These are phyloP conservation scores for Latheticus oryzae DNA, from an alignment of 2,888 invertebrate species.

Conservation along the genomic window DNA sequence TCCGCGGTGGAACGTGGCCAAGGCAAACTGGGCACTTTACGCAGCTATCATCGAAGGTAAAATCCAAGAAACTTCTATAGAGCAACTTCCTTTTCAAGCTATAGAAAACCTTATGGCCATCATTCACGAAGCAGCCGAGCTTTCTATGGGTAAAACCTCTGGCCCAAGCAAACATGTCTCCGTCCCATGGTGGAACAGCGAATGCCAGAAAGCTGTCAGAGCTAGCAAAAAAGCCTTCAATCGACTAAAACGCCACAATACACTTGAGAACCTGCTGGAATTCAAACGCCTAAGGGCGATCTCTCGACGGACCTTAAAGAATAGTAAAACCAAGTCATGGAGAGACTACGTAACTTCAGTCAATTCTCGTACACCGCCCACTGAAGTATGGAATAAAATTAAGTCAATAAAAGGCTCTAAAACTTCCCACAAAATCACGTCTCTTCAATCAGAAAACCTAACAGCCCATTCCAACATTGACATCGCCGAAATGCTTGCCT, in stretches of 20 bases:
- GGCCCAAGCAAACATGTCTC: constrained; percentile 1
- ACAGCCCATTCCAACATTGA: constrained; percentile 2
- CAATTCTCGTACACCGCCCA: constrained; percentile 3
- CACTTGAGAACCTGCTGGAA: constrained; percentile 36
- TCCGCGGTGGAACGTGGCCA: constrained; percentile 19
- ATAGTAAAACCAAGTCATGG: constrained; percentile 39
- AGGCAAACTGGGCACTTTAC: constrained; percentile 30
- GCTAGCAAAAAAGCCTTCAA: constrained; percentile 39
- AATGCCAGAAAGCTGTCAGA: constrained; percentile 27
- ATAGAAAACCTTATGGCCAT: too few relatives aligned
- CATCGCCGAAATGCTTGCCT: constrained; percentile 18
- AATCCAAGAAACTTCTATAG: too few relatives aligned
- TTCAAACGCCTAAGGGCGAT: constrained; percentile 38
- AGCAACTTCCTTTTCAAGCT: too few relatives aligned
- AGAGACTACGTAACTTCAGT: constrained; percentile 26
- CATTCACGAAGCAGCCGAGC: constrained; percentile 19
- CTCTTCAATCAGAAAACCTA: background rate
- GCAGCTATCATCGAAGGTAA: constrained; percentile 7
- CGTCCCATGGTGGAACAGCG: constrained; percentile 43
- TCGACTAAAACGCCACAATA: constrained; percentile 14
- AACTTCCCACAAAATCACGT: constrained; percentile 14
- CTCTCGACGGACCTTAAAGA: constrained; percentile 18
- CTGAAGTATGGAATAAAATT: constrained; percentile 40
- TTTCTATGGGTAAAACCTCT: constrained; percentile 5
- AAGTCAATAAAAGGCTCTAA: constrained; percentile 34